Evolutionary conservation across 2,888 invertebrate species (phyloP).

Genomic region (Temnothorax unifasciatus): DNA sequence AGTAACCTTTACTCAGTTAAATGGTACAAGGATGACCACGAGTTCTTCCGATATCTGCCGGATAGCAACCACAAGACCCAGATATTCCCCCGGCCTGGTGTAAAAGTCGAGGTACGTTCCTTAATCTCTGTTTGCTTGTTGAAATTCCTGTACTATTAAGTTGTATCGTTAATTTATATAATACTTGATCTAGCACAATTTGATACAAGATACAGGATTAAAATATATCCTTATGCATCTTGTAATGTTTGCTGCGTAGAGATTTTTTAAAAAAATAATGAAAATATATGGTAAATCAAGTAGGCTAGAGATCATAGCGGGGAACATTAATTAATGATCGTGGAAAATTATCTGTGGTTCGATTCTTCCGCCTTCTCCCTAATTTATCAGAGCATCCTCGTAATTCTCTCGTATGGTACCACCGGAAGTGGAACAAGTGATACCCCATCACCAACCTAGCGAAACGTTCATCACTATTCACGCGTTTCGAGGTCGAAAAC

Average conservation of each 20-base stretch:
- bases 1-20: constrained; percentile 80
- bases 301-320: background rate
- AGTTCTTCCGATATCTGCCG: constrained; percentile 81
- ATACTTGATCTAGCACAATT: background rate
- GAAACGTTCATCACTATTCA: constrained; percentile 30
- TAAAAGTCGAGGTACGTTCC: constrained; percentile 79
- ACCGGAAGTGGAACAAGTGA: constrained; percentile 9
- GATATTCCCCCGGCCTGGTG: constrained; percentile 77
- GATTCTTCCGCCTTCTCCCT: background rate
- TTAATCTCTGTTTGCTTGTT: background rate
- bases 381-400: constrained; percentile 5
- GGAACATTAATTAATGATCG: background rate
- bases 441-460: background rate
- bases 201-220: background rate
- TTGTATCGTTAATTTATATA: background rate
- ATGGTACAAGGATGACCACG: constrained; percentile 83
- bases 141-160: background rate
- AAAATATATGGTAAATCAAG: background rate
- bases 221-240: background rate
- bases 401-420: background rate
- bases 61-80: constrained; percentile 74
- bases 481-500: constrained; percentile 5
- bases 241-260: background rate
- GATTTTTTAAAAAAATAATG: background rate
- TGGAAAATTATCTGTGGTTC: background rate